Evolutionary conservation across 2,113 vertebrate species (phyloP).

Genomic region (Grantiella picta): DNA sequence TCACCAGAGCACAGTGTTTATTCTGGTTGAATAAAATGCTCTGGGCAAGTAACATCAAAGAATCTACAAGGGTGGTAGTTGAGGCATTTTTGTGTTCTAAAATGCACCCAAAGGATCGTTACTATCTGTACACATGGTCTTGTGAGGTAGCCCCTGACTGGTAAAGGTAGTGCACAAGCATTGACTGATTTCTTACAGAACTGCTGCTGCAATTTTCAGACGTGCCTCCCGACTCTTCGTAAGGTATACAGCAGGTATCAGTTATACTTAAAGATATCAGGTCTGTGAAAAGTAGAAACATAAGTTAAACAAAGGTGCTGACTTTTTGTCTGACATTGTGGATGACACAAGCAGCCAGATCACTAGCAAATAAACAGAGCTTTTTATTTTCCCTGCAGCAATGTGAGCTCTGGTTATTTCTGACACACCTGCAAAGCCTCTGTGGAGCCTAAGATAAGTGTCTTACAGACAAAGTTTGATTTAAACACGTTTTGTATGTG

Average conservation of each 20-base stretch:
- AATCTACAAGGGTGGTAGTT: not conserved
- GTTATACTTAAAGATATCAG: not conserved
- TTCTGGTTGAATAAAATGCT: constrained; percentile 38
- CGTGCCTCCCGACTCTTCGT: not conserved
- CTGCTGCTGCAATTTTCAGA: not conserved
- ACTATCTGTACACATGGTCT: not conserved
- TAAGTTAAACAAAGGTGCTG: constrained; percentile 17
- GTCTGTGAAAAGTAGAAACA: not conserved
- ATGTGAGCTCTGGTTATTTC: not conserved
- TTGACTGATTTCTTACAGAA: not conserved
- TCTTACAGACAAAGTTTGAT: not conserved
- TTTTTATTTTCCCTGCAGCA: not conserved
- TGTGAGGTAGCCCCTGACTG: not conserved
- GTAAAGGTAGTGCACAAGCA: not conserved
- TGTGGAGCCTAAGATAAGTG: not conserved
- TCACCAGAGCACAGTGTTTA: constrained; percentile 23
- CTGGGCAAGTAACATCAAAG: constrained; percentile 4
- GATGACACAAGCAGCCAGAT: not conserved
- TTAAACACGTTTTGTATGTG: not conserved
- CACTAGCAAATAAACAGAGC: constrained; percentile 21
- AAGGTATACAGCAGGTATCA: constrained; percentile 19
- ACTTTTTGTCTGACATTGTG: not conserved
- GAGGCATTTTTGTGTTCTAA: not conserved
- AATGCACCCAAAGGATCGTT: not conserved
- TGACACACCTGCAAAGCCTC: constrained; percentile 32